Conservation (phyloP, 2,797 vertebrate genomes). For the Microtus californicus region DNA sequence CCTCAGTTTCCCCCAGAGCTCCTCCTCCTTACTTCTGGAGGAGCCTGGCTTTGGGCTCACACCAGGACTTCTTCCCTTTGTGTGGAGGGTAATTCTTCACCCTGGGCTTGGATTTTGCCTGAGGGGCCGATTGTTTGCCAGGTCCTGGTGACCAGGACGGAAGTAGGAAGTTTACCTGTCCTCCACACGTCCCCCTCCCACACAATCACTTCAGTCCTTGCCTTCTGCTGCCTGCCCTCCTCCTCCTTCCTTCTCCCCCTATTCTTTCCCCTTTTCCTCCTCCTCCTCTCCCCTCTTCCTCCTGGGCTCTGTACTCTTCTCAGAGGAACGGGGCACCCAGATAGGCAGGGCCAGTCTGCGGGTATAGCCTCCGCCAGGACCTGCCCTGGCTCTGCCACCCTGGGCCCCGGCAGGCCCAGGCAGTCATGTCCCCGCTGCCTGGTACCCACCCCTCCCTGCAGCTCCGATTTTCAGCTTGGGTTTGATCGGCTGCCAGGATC, state of each 20-base stretch:
- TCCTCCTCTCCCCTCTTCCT: background rate
- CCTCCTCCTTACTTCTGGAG: background rate
- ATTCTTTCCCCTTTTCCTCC: background rate
- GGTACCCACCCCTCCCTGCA: constrained; percentile 56
- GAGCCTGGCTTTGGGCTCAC: background rate
- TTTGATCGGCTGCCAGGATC: constrained; percentile 82
- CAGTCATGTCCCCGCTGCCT: constrained; percentile 30
- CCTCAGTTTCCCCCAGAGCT: background rate
- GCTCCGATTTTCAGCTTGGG: constrained; percentile 72
- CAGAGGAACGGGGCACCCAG: background rate
- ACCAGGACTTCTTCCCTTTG: too few relatives aligned
- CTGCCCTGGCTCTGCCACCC: background rate
- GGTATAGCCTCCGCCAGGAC: background rate
- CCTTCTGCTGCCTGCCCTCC: background rate
- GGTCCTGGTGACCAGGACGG: background rate
- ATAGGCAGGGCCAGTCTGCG: background rate
- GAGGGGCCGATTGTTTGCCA: background rate
- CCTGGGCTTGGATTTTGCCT: background rate
- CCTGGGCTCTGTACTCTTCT: background rate
- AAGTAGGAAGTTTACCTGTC: background rate
- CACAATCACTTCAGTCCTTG: background rate
- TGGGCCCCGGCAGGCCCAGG: constrained; percentile 27
- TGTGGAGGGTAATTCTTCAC: background rate
- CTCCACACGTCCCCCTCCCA: background rate
- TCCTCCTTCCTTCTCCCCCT: background rate